Conservation (phyloP, 1,140 invertebrate species). For the silkworm (Bombyx mori) region ASM3026992v2 NC_085119.1:5114501-5115000, state of each 20-base stretch:
- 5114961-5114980: slow-evolving; percentile 54
- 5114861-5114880: slow-evolving; percentile 28
- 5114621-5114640: slow-evolving; percentile 36
- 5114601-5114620: slow-evolving; percentile 50
- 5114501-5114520: slow-evolving; percentile 39
- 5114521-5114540: slow-evolving; percentile 45
- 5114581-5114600: slow-evolving; percentile 19
- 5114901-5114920: slow-evolving; percentile 15
- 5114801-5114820: slow-evolving; percentile 41
- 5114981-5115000: slow-evolving; percentile 45
- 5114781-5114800: slow-evolving; percentile 37
- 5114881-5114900: slow-evolving; percentile 50
- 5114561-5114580: slow-evolving; percentile 44
- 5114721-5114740: slow-evolving; percentile 24
- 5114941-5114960: slow-evolving; percentile 32
- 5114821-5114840: slow-evolving; percentile 51
- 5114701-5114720: slow-evolving; percentile 44
- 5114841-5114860: slow-evolving; percentile 31
- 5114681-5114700: slow-evolving; percentile 45
- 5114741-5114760: slow-evolving; percentile 47
- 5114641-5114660: slow-evolving; percentile 44
- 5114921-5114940: slow-evolving; percentile 24
- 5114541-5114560: slow-evolving; percentile 48
- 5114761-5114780: slow-evolving; percentile 43
- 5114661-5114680: slow-evolving; percentile 27